Conservation (phyloP, 2,113 vertebrate species). For the Lepus timidus region DNA sequence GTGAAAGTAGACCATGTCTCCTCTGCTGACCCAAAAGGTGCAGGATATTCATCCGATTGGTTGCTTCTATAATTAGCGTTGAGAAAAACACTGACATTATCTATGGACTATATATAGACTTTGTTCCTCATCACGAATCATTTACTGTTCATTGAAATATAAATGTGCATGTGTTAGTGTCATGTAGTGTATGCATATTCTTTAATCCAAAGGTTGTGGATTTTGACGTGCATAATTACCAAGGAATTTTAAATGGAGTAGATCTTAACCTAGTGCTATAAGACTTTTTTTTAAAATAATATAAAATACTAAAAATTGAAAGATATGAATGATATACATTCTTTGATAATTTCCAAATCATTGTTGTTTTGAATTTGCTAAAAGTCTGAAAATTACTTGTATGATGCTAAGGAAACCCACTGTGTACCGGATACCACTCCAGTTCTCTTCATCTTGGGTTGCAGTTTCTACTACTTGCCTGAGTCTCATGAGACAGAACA, state of each 20-base stretch:
- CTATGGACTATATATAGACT: not conserved
- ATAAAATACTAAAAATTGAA: not conserved
- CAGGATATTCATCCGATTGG: not conserved
- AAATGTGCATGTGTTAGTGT: not conserved
- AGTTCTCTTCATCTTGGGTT: not conserved
- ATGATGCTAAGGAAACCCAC: not conserved
- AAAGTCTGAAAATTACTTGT: constrained; percentile 6
- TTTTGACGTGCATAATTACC: not conserved
- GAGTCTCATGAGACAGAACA: not conserved
- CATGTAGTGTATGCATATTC: not conserved
- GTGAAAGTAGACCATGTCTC: not conserved
- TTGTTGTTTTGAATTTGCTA: not conserved
- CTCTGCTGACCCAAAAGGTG: not conserved
- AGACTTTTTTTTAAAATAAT: not conserved
- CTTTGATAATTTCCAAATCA: not conserved
- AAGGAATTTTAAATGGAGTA: not conserved
- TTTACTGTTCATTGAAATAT: not conserved
- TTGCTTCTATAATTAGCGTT: not conserved
- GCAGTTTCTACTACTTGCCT: not conserved
- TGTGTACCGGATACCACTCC: not conserved
- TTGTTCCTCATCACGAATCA: not conserved
- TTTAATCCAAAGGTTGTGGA: not conserved
- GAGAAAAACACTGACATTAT: not conserved
- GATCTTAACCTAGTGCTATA: not conserved
- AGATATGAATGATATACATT: not conserved